These are phyloP conservation scores for Alca torda DNA, from an alignment of 2,797 vertebrate genomes.

Conservation along the genomic window DNA sequence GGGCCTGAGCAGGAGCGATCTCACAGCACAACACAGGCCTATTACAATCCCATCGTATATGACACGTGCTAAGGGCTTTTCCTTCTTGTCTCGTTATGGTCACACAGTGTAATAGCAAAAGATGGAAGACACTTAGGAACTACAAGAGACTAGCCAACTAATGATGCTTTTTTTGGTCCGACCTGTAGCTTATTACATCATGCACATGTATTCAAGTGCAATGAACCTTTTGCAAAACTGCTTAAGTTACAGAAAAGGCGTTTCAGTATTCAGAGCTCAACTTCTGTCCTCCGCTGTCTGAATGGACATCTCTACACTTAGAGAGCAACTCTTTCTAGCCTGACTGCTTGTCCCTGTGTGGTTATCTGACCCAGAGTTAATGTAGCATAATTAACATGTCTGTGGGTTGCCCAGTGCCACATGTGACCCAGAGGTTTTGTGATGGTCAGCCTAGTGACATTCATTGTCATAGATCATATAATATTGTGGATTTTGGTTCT, in stretches of 20 bases:
- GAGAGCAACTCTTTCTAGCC: neutral
- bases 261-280: neutral
- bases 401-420: neutral
- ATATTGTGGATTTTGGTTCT: neutral
- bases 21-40: neutral
- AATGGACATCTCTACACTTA: neutral
- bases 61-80: neutral
- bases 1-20: neutral
- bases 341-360: neutral
- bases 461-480: neutral
- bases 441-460: neutral
- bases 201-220: neutral
- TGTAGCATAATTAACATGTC: accelerated
- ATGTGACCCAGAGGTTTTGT: neutral
- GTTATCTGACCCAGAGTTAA: neutral
- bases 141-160: neutral
- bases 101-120: neutral
- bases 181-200: neutral
- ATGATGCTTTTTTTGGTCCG: neutral
- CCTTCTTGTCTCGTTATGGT: neutral
- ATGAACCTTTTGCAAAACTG: neutral
- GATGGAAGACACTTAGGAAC: neutral
- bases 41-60: neutral
- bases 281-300: neutral
- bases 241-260: neutral